These are phyloP conservation scores for Netelia virgata DNA, from an alignment of 2,888 invertebrate genomes.

Conservation along the genomic window DNA sequence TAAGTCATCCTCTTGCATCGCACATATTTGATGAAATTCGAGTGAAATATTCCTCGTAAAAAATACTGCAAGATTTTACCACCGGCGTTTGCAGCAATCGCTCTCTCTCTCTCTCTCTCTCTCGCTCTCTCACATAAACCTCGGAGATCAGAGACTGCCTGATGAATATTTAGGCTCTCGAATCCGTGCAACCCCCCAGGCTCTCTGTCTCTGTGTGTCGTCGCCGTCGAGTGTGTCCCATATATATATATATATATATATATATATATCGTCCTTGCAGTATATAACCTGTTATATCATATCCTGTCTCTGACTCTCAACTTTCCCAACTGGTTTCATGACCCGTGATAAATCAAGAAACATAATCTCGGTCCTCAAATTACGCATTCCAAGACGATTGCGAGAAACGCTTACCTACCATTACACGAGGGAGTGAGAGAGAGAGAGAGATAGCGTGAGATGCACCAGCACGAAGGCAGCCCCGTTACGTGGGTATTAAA, in stretches of 20 bases:
- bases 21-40: slow-evolving; percentile 1
- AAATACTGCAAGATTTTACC: slow-evolving; percentile 8
- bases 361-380: slow-evolving; percentile 72
- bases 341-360: slow-evolving; percentile 75
- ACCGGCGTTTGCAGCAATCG: background rate
- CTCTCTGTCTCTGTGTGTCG: slow-evolving; percentile 49
- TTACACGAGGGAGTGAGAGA: slow-evolving; percentile 39
- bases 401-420: slow-evolving; percentile 38
- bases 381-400: slow-evolving; percentile 73
- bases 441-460: slow-evolving; percentile 61
- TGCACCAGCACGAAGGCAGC: slow-evolving; percentile 67
- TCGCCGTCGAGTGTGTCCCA: background rate
- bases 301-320: slow-evolving; percentile 52
- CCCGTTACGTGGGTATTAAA: slow-evolving; percentile 35
- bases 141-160: slow-evolving; percentile 62
- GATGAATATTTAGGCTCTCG: slow-evolving; percentile 75
- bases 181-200: slow-evolving; percentile 61
- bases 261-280: slow-evolving; percentile 44
- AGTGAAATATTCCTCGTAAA: slow-evolving; percentile 41
- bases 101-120: too few relatives aligned
- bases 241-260: background rate
- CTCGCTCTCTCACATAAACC: background rate
- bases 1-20: slow-evolving; percentile 3
- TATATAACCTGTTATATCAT: slow-evolving; percentile 18
- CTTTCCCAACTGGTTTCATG: slow-evolving; percentile 66